Evolutionary conservation across 2,797 vertebrate genomes (phyloP), one percentile per base, ranked within the genome.

Genomic region (Muscicapa striata): DNA sequence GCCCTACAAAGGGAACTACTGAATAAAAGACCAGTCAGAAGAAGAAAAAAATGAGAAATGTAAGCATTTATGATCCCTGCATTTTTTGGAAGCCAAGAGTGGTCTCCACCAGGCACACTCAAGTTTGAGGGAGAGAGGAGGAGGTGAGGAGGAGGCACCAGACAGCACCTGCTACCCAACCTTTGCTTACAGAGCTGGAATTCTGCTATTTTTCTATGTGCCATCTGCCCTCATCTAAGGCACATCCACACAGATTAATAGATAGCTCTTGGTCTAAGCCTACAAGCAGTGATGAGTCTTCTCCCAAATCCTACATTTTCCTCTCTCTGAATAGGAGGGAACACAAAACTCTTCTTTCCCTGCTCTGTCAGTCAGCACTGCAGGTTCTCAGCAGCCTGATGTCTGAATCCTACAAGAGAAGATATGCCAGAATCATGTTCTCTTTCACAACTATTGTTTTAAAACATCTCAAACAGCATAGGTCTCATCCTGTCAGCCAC

Each of bases 401-500:
- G 69, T 7, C 48, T n/a, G 67, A 91, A 77, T 80, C 38, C 49
- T 87, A 57, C 40, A 59, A 80, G 57, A 52, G 34, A 76, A 11
- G 30, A 76, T 34, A 23, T 54, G 52, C 45, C 59, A 84, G 45
- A 58, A 90, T 8, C 34, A 16, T 22, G 11, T 68, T 84, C 49
- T 82, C 57, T 84, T 89, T 46, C 63, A 49, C 52, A 77, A 57
- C 24, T 40, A 52, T 1, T 66, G 24, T 67, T 95, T 80, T 62
- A 89, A 92, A 70, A 63, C 59, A 66, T 41, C 63, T 72, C 80
- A 84, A 93, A 78, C 23, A 79, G 40, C 80, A 45, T 9, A 75
- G 22, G 46, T 78, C 87, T 96, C 86, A 70, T 84, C 52, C 84
- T 84, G 72, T 83, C 74, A 68, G 61, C 49, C 38, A 46, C 19